Percentiles rank a stretch among this genome's conserved stretches.
Evolutionary conservation across 2,888 invertebrate genomes (phyloP).

Genomic region (Netelia virgata): DNA sequence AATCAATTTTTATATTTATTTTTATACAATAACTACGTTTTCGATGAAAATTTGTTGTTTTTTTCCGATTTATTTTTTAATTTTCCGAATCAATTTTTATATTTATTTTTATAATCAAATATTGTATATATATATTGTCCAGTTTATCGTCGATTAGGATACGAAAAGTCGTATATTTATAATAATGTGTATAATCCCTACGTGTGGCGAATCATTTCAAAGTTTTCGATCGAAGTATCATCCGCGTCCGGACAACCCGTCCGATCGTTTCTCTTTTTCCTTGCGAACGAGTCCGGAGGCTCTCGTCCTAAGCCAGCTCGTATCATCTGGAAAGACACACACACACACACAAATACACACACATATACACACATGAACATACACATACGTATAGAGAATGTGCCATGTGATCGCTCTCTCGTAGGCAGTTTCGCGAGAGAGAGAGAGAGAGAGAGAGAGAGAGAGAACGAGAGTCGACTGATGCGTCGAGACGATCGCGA

Average conservation of each 20-base stretch:
- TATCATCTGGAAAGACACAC: conserved; percentile 51
- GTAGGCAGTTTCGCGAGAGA: conserved; percentile 7
- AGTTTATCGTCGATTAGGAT: conserved; percentile 5
- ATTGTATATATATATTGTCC: background rate
- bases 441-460: conserved; percentile 47
- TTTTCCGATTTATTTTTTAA: no score
- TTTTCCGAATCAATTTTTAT: background rate
- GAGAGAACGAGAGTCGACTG: conserved; percentile 44
- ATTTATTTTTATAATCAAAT: background rate
- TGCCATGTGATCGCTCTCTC: conserved; percentile 2
- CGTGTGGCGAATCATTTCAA: conserved; percentile 26
- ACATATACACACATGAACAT: background rate
- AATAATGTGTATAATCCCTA: conserved; percentile 27
- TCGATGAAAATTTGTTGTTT: no score
- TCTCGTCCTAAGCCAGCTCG: conserved; percentile 45
- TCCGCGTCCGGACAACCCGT: conserved; percentile 14
- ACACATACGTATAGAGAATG: no score
- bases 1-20: background rate
- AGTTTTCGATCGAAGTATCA: conserved; percentile 36
- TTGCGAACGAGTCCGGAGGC: background rate
- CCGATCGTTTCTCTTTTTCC: conserved; percentile 17
- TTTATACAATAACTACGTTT: no score
- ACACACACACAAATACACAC: background rate
- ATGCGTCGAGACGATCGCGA: conserved; percentile 65
- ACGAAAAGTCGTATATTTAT: conserved; percentile 3